These are phyloP conservation scores for Nematostella vectensis DNA, from an alignment of 92 coral and sea anemone species.

Conservation along the genomic window DNA sequence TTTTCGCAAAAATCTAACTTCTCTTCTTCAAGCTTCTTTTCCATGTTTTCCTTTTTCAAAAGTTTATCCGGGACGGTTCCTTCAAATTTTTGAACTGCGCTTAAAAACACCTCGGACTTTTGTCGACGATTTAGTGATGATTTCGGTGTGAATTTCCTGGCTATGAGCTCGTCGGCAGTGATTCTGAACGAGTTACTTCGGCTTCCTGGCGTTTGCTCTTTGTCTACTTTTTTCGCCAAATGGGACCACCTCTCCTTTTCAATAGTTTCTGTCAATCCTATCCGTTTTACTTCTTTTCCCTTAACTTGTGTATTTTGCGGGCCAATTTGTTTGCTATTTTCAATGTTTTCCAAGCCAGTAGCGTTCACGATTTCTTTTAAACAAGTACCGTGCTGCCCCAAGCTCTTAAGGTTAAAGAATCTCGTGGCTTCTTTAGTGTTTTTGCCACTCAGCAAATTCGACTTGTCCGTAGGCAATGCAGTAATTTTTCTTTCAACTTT, in stretches of 20 bases:
- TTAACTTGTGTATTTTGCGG: too few species aligned
- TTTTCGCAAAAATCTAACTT: constrained; percentile 15
- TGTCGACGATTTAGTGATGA: constrained; percentile 1
- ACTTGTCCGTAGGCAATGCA: not conserved
- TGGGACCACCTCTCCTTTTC: constrained; percentile 11
- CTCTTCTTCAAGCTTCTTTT: constrained; percentile 7
- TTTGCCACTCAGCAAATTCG: too few species aligned
- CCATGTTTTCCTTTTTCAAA: constrained; percentile 7
- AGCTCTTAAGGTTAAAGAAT: too few species aligned
- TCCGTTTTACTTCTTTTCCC: too few species aligned
- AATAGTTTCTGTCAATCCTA: constrained; percentile 1
- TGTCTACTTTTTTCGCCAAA: not conserved
- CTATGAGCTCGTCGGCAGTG: constrained; percentile 24
- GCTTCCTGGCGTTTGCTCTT: not conserved
- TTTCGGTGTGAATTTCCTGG: constrained; percentile 17
- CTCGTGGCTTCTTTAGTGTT: too few species aligned
- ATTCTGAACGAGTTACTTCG: constrained; percentile 2
- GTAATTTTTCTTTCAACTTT: not conserved
- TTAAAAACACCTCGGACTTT: constrained; percentile 15
- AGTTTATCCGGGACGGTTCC: constrained; percentile 25
- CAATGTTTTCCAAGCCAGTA: too few species aligned
- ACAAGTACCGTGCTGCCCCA: too few species aligned
- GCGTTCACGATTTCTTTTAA: too few species aligned
- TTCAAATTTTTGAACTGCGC: constrained; percentile 26
- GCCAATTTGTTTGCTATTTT: too few species aligned